Base-by-base conservation (phyloP, 2,888 invertebrate genomes). In the Parapristionchus giblindavisi region DNA sequence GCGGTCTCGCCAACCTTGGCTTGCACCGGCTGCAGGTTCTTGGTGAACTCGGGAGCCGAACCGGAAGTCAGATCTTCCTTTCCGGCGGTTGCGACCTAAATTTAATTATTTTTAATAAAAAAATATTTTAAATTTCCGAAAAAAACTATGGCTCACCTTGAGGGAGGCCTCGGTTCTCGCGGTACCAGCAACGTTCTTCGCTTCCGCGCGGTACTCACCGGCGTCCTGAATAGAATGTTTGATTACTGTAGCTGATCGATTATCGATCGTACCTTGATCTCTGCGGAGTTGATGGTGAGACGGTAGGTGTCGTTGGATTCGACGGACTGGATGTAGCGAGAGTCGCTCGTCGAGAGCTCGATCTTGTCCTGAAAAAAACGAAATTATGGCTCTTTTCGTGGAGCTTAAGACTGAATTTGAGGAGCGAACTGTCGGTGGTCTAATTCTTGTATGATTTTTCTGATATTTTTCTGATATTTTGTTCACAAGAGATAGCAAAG, bases 1-100 rank as follows among this genome's bases (percentile, higher is more conserved):
- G 93, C 93, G 80, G 93, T 92, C 86, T 96, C 94, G 72, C 96
- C 96, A 88, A 95, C 95, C 93, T 94, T 94, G 5, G 95, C 92
- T 76, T 92, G 92, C 11, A 92, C 89, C 3, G 94, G 92, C 73
- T 92, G 90, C 79, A 96, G 90, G 78, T 92, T 92, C 86, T 92
- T 91, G 32, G 92, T 89, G 88, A 97, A 94, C 82, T 91, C 91
- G 43, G 96, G 96, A 52, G 93, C 92, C 27, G 70, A 38, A 0
- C 70, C 70, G n/a, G 70, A 71, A 24, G 56, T 27, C 34, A 71
- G 38, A 21, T 71, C 56, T n/a, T 77, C 75, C 75, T 84, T 82
- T 27, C 79, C 78, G 11, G 78, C 77, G 66, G 79, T 76, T 51
- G 78, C 40, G n/a, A 76, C 63, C 56, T 75, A 75, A 3, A 51